Conservation (phyloP, 2,113 vertebrate species). For the Oncorhynchus tshawytscha region DNA sequence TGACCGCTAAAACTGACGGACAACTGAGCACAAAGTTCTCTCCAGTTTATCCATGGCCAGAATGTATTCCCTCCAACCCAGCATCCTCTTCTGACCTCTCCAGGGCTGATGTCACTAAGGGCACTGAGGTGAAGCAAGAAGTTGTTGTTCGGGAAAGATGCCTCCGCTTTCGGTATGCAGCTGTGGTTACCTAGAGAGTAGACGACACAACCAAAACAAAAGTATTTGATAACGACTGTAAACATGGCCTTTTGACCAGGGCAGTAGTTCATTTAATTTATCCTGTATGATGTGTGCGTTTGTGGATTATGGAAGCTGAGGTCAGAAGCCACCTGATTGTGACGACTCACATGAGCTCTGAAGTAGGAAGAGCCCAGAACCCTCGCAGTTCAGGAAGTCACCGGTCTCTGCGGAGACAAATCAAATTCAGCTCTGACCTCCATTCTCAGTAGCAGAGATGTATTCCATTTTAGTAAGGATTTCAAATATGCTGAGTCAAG, state of each 20-base stretch:
- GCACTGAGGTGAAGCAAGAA: slow-evolving; percentile 90
- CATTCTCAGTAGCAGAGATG: neutral
- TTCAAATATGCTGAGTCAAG: slow-evolving; percentile 13
- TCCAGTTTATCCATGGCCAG: slow-evolving; percentile 29
- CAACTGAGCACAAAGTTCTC: slow-evolving; percentile 40
- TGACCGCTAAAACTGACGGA: slow-evolving; percentile 54
- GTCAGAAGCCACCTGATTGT: neutral
- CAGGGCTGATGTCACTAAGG: slow-evolving; percentile 85
- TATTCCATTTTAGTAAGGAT: neutral
- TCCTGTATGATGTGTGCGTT: too few species aligned
- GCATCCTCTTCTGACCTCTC: slow-evolving; percentile 83
- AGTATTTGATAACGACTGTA: neutral
- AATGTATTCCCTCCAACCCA: slow-evolving; percentile 46
- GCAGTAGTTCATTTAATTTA: neutral
- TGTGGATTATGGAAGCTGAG: neutral
- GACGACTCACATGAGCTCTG: slow-evolving; percentile 96
- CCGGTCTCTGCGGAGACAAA: slow-evolving; percentile 82
- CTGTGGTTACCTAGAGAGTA: slow-evolving; percentile 90
- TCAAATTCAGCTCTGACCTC: slow-evolving; percentile 11
- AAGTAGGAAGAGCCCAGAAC: slow-evolving; percentile 93
- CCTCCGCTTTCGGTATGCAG: slow-evolving; percentile 93
- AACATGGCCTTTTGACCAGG: neutral
- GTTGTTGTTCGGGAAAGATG: slow-evolving; percentile 93
- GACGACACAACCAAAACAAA: slow-evolving; percentile 1
- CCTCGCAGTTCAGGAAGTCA: slow-evolving; percentile 97